Base-by-base conservation (phyloP, 2,888 invertebrate genomes). In the Drosophila affinis region DNA sequence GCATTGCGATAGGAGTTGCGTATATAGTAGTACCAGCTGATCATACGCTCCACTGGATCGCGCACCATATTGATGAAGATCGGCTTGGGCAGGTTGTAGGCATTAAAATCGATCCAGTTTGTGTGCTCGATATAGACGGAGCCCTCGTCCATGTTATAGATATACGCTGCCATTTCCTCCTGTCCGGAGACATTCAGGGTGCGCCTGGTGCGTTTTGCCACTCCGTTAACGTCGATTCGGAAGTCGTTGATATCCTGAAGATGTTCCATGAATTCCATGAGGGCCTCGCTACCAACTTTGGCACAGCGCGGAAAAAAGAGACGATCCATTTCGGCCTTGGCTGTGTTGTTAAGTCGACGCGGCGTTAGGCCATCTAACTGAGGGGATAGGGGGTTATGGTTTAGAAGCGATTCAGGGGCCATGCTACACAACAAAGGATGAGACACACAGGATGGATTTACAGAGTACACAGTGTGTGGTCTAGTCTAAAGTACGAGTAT, bases 21-120 rank as follows among this genome's bases (percentile, higher is more conserved):
- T 14, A 97, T 95, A 91, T 97, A 97, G 92, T 96, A 97, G 90
- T 96, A 97, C 97, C 97, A 97, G 6, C 97, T 97, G 89, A 97
- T 97, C 34, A 97, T 95, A 47, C 97, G 94, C 91, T 97, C 97
- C 24, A 97, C 95, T 0, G 97, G 97, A 92, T 97, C 97, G 34
- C 97, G 94, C 0, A 97, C 97, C 76, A 97, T 93, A 92, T 97
- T 97, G 79, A 97, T 95, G 92, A 96, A 97, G 87, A 97, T 96
- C 1, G 97, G 97, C 86, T 95, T 94, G 6, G 96, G 96, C 79
- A 95, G 93, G 58, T 95, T 95, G 90, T 94, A 96, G 81, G 96
- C 94, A 53, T 96, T 95, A 86, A 97, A 97, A 91, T 97, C 97
- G 45, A 97, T 96, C 92, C 96, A 97, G 91, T 96, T 96, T 27